Evolutionary conservation across 2,888 invertebrate genomes (phyloP).

Genomic region (Macrostomum cliftonense): DNA sequence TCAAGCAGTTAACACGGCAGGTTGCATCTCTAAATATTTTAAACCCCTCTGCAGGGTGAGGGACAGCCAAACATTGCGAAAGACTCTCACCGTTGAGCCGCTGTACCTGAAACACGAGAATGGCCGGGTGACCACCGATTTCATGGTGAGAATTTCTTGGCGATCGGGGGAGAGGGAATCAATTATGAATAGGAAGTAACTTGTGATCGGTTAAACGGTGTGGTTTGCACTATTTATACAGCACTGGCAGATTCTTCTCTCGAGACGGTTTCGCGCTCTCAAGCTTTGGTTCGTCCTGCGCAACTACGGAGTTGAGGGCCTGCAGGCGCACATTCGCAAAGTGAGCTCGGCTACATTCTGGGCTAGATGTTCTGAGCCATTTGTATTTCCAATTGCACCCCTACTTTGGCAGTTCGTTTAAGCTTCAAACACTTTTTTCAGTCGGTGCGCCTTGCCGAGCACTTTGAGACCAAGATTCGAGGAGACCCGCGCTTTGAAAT

Average conservation of each 20-base stretch:
- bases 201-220: no score
- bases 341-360: slow-evolving; percentile 38
- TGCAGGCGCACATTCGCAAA: slow-evolving; percentile 78
- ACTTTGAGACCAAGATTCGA: slow-evolving; percentile 65
- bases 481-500: slow-evolving; percentile 72
- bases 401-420: no score
- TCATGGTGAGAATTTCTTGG: slow-evolving; percentile 53
- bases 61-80: slow-evolving; percentile 72
- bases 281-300: slow-evolving; percentile 93
- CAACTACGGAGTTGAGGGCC: slow-evolving; percentile 67
- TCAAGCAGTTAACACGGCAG: no score
- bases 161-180: no score
- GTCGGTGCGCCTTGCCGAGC: slow-evolving; percentile 70
- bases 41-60: slow-evolving; percentile 54
- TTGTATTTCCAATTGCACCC: no score
- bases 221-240: slow-evolving; percentile 37
- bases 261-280: slow-evolving; percentile 71
- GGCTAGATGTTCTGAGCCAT: no score
- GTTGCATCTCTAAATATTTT: no score
- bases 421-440: slow-evolving; percentile 28
- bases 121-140: slow-evolving; percentile 79
- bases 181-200: no score
- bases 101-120: slow-evolving; percentile 91
- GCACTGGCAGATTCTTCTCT: slow-evolving; percentile 93
- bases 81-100: slow-evolving; percentile 92